Evolutionary conservation across 2,888 invertebrate genomes (phyloP).

Genomic region (Tetragonula carbonaria): DNA sequence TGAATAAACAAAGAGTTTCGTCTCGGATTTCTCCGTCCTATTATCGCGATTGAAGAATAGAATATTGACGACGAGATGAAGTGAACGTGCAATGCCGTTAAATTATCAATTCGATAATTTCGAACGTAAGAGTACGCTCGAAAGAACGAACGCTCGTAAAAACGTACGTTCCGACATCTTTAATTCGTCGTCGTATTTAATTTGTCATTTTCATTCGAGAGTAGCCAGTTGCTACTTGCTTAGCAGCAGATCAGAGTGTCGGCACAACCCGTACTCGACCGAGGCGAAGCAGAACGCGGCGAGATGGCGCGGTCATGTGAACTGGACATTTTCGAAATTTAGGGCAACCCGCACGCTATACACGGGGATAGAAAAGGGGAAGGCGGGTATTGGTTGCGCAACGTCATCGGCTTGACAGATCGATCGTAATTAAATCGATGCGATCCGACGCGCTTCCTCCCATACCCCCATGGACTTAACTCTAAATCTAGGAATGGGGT

Average conservation of each 20-base stretch:
- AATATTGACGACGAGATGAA: neutral
- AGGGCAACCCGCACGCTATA: conserved; percentile 65
- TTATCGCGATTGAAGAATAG: neutral
- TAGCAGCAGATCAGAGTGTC: neutral
- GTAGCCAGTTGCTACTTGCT: neutral
- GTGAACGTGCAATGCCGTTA: neutral
- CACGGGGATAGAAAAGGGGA: neutral
- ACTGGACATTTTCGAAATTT: conserved; percentile 69
- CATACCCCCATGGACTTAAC: conserved; percentile 70
- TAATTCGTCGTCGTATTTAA: neutral
- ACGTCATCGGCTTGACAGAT: conserved; percentile 68
- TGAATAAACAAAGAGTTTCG: neutral
- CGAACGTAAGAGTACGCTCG: too few species aligned
- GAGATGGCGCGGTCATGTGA: conserved; percentile 30
- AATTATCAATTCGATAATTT: neutral
- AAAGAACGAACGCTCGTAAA: neutral
- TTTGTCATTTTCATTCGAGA: neutral
- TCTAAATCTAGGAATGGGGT: conserved; percentile 78
- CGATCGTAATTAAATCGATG: conserved; percentile 78
- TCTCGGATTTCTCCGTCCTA: neutral
- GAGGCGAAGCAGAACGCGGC: conserved; percentile 29
- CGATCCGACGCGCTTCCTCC: conserved; percentile 59
- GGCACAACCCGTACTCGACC: conserved; percentile 8
- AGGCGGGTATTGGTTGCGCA: conserved; percentile 47
- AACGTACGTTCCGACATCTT: neutral